A percentile compares a stretch with the other conserved stretches of the same genome.
Evolutionary conservation across 2,888 invertebrate genomes (phyloP).

Genomic region (Myopa testacea): DNA sequence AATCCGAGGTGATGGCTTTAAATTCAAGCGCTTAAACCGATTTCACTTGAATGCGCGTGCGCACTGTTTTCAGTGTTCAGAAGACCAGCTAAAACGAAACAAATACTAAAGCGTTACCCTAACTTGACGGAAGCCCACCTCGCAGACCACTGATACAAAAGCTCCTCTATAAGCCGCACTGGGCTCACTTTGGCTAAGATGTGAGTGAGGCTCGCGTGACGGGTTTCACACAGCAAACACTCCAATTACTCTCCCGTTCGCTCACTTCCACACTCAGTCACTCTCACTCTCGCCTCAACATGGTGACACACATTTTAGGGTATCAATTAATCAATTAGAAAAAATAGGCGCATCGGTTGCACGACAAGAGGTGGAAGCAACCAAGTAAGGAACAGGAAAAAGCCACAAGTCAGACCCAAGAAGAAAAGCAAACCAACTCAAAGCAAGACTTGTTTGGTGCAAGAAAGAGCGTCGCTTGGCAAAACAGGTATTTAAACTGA

Average conservation of each 20-base stretch:
- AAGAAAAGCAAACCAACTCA: no score
- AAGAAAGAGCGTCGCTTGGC: no score
- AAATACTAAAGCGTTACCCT: slow-evolving; percentile 9
- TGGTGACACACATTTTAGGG: background rate
- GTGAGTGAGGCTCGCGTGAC: background rate
- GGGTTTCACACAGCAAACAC: slow-evolving; percentile 12
- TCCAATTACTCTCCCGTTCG: slow-evolving; percentile 4
- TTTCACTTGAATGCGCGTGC: background rate
- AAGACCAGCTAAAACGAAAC: background rate
- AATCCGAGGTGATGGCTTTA: no score
- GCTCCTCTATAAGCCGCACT: slow-evolving; percentile 1
- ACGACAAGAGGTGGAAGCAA: no score
- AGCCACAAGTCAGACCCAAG: no score
- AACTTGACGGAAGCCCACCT: slow-evolving; percentile 56
- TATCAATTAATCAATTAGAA: background rate
- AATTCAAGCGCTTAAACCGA: background rate
- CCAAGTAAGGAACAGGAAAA: no score
- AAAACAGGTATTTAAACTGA: no score
- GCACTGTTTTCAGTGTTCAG: background rate
- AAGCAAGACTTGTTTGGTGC: no score
- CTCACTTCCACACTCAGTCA: background rate
- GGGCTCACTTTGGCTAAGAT: slow-evolving; percentile 4
- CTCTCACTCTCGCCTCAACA: background rate
- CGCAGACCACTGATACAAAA: slow-evolving; percentile 56
- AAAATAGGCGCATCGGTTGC: background rate